Conservation (phyloP, 2,113 vertebrate genomes). For the Corythornis madagascariensis region DNA sequence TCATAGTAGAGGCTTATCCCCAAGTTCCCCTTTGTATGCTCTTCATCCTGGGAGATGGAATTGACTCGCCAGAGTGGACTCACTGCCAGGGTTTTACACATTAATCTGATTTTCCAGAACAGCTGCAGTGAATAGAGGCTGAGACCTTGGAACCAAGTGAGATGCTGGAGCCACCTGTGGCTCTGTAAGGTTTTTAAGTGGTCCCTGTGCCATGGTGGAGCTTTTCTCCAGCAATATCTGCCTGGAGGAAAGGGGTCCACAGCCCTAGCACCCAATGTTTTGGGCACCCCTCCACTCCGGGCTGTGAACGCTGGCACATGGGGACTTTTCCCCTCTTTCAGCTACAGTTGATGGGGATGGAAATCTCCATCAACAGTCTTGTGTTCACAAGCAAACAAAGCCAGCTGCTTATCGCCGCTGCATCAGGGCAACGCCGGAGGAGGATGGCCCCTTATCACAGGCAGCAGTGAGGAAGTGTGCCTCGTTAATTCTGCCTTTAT, state of each 20-base stretch:
- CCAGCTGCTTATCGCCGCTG: not conserved
- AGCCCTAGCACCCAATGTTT: not conserved
- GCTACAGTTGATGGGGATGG: not conserved
- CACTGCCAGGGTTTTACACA: not conserved
- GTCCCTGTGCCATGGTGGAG: accelerated
- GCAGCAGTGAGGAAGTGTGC: not conserved
- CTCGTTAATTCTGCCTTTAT: not conserved
- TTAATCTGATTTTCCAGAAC: constrained; percentile 38
- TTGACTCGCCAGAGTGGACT: not conserved
- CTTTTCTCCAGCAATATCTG: not conserved
- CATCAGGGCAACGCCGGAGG: not conserved
- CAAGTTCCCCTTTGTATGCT: not conserved
- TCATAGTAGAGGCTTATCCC: not conserved
- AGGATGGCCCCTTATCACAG: not conserved
- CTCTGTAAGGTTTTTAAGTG: not conserved
- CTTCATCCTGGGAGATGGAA: not conserved
- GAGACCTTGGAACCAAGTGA: not conserved
- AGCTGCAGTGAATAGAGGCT: constrained; percentile 13
- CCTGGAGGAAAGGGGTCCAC: accelerated
- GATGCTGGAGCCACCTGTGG: not conserved
- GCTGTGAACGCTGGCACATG: accelerated
- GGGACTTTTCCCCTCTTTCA: not conserved
- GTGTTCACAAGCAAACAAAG: constrained; percentile 39
- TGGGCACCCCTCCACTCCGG: not conserved
- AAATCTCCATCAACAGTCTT: not conserved